phyloP scores from a whole-genome alignment of 2,113 vertebrate genomes.

The Casuarius casuarius region DNA sequence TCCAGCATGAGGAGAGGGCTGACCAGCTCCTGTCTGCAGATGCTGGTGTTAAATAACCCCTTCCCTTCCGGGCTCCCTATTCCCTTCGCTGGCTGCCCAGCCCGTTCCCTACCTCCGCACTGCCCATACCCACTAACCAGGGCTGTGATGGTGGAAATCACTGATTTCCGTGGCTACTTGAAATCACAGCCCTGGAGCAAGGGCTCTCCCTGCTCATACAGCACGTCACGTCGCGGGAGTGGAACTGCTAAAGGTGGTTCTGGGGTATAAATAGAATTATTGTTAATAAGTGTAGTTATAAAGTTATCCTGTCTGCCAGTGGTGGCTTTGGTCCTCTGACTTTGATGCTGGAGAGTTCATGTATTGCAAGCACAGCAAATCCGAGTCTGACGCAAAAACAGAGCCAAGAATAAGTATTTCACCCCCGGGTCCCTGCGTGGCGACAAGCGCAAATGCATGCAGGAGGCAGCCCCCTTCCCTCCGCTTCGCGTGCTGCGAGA shows the following conservation, averaged over 20 bases:
- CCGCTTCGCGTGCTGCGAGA: neutral
- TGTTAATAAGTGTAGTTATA: neutral
- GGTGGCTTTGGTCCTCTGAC: neutral
- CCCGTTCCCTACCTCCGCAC: neutral
- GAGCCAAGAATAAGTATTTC: neutral
- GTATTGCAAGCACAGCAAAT: neutral
- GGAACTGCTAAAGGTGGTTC: accelerated
- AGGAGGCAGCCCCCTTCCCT: accelerated
- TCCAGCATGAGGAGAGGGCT: neutral
- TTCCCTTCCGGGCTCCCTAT: neutral
- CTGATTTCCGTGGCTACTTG: accelerated
- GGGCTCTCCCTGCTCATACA: accelerated
- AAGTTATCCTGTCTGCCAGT: neutral
- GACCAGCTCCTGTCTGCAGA: neutral
- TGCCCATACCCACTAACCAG: neutral
- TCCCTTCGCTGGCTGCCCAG: neutral
- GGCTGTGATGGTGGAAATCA: accelerated
- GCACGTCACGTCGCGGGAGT: neutral
- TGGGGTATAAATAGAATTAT: neutral
- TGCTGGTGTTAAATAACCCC: accelerated
- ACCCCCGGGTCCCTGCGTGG: accelerated
- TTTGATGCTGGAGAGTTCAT: neutral
- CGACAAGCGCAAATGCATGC: accelerated
- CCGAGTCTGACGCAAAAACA: neutral
- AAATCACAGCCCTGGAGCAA: neutral